Evolutionary conservation across 2,888 invertebrate species (phyloP), one percentile per base, ranked within the genome.

Genomic region (Arge pagana): DNA sequence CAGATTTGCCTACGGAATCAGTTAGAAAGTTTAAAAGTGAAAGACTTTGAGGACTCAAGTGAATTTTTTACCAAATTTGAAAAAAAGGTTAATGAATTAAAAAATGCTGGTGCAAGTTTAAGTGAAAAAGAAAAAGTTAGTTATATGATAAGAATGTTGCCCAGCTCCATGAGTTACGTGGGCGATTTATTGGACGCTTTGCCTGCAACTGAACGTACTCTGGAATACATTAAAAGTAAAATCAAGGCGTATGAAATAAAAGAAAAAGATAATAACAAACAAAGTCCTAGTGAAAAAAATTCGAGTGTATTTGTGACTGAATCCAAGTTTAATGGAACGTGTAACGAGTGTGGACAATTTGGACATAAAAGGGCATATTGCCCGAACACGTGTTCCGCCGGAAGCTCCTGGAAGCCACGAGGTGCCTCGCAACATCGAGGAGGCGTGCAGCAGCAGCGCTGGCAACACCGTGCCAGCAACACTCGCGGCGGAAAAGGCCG

Each of bases 221-320:
- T 53, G 2, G 64, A 63, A 4, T 68, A 62, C 51, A 30, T 69
- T 5, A 65, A 62, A 57, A 58, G 18, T 21, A 67, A 69, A 58
- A 61, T 66, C 13, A 43, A 53, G 40, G 45, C 61, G 53, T 33
- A 18, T 8, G 48, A 54, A 24, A 39, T 55, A 28, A 57, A 58
- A 55, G 48, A 50, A 26, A 23, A 51, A 59, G 55, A 10, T 26
- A 53, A 52, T 40, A 26, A 51, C 33, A 56, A 52, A 8, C n/a
- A 39, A 11, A 11, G n/a, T 6, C 11, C 10, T 23, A 11, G 4
- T 19, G 43, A 43, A 43, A 40, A 21, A 42, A 19, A 24, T 35
- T 55, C 55, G 13, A 61, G 56, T 43, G 59, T 28, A 8, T 60
- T 59, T 33, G 10, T 15, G 4, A 39, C 57, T n/a, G 28, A 56